Percentiles rank a stretch among this genome's conserved stretches.
These are phyloP conservation scores for Microplitis manilae DNA, from an alignment of 2,888 invertebrate genomes.

Conservation along the genomic window DNA sequence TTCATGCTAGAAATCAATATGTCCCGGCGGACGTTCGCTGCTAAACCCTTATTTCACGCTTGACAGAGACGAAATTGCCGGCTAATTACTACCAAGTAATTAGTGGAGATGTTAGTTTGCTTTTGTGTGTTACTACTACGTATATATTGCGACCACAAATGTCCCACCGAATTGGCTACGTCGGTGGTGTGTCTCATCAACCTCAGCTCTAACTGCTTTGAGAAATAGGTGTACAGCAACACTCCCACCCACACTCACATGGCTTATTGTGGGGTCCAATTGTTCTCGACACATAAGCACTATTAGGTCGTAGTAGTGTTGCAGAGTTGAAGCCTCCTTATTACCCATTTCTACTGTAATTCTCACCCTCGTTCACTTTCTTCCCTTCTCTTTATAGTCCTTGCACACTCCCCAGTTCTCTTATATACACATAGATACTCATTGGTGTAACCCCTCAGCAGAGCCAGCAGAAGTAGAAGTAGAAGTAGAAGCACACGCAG, in stretches of 20 bases:
- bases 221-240: conserved; percentile 1
- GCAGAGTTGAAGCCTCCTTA: conserved; percentile 7
- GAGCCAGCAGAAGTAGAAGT: too few species aligned
- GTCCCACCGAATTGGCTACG: conserved; percentile 20
- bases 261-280: conserved; percentile 7
- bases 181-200: conserved; percentile 17
- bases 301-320: conserved; percentile 3
- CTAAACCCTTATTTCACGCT: conserved; percentile 60
- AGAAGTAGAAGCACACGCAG: background rate
- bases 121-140: conserved; percentile 53
- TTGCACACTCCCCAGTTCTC: background rate
- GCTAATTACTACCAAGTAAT: conserved; percentile 61
- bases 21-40: conserved; percentile 42
- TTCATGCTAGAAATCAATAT: conserved; percentile 52
- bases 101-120: conserved; percentile 60
- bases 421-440: too few species aligned
- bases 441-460: conserved; percentile 20
- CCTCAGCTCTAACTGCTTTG: background rate
- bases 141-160: conserved; percentile 16
- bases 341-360: conserved; percentile 33
- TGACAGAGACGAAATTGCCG: conserved; percentile 56
- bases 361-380: conserved; percentile 22
- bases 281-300: conserved; percentile 4
- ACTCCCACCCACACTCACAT: background rate
- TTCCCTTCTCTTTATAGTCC: background rate